Evolutionary conservation across 2,113 vertebrate genomes (phyloP), one percentile per base, ranked within the genome.

Genomic region (Prietella phreatophila): DNA sequence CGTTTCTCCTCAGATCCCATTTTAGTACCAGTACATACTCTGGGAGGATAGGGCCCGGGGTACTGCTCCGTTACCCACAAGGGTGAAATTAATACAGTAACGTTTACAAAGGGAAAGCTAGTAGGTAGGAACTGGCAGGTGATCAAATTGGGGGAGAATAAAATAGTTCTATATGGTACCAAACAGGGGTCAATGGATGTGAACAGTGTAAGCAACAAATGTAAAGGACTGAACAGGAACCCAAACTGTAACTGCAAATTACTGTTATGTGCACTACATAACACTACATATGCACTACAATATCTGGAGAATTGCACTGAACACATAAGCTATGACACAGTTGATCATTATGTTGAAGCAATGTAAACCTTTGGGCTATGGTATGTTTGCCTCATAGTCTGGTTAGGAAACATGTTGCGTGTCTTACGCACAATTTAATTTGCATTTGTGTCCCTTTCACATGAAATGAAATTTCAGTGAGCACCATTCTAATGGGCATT

Each of bases 401-500:
- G 11, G 5, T 81, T 78, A 50, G 47, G 42, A 47, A 69, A 5
- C 30, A 69, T 82, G 55, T 60, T 6, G 17, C 2, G 15, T 53
- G 61, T 25, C 22, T 36, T 10, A 27, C 8, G 14, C 47, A 63
- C 13, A n/a, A 36, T 63, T 85, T 60, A 60, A 39, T 55, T 8
- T 36, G 60, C 30, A 76, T 17, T 39, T 15, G 11, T 65, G 39
- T n/a, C 67, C 76, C 67, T 56, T 88, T 79, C 14, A 67, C 9
- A 33, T 36, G 69, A 56, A 73, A 55, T 55, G n/a, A 89, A 67
- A 67, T 88, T 67, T 53, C 69, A 53, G 69, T 2, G 33, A 84
- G 56, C 82, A 39, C 5, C 13, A 25, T n/a, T 63, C 84, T 53
- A 86, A 86, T 88, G 61, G 86, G 9, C 58, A 88, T 88, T 88